Conservation (phyloP, 2,113 vertebrate genomes). For the Microcebus lehilahytsara region DNA sequence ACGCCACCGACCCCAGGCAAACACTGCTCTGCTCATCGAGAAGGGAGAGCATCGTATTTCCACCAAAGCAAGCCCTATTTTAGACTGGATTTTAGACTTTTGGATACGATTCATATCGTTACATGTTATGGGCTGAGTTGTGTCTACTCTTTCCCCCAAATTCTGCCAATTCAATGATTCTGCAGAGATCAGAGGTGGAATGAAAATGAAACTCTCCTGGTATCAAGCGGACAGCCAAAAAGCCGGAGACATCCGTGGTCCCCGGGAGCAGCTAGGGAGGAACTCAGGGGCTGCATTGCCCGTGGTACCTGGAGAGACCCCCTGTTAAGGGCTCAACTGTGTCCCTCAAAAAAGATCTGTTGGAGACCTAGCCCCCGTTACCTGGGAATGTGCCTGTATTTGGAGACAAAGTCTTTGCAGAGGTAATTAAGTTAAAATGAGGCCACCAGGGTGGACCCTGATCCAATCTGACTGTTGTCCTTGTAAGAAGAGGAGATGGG, state of each 20-base stretch:
- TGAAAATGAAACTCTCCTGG: neutral
- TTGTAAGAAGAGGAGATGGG: neutral
- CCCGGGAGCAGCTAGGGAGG: neutral
- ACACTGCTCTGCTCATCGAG: neutral
- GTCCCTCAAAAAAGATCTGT: neutral
- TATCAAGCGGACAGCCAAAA: neutral
- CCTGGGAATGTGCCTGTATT: neutral
- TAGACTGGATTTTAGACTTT: neutral
- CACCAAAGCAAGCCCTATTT: neutral
- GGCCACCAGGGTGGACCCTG: neutral
- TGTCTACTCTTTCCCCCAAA: too few species aligned
- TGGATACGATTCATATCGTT: neutral
- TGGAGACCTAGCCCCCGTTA: neutral
- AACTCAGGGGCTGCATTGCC: neutral
- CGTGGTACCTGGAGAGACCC: neutral
- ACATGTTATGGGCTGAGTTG: neutral
- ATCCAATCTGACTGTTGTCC: neutral
- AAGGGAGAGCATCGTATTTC: neutral
- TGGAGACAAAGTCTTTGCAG: neutral
- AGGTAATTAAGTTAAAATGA: neutral
- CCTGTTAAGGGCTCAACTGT: neutral
- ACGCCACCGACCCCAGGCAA: neutral
- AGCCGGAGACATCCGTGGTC: rapidly evolving
- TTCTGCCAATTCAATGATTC: neutral
- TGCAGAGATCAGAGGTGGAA: neutral